Base-by-base conservation (phyloP, 2,797 vertebrate genomes). In the Acomys russatus region DNA sequence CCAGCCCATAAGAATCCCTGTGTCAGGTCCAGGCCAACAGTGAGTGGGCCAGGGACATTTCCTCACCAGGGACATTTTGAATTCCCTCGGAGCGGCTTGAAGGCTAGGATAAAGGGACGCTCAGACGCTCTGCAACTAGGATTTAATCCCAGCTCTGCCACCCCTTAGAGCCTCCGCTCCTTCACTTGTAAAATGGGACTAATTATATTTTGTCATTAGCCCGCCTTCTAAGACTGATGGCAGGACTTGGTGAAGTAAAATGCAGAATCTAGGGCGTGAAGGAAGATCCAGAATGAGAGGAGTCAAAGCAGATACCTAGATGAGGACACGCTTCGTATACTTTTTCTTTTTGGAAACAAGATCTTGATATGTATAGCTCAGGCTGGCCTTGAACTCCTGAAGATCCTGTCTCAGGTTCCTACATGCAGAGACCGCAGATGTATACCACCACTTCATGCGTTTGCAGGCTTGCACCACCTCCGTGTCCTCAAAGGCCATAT, bases 91-190 rank as follows among this genome's bases (percentile, higher is more conserved):
- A 83, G 30, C 22, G 76, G 85, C 78, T 95, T 94, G 33, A 35
- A 80, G 49, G n/a, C 93, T 93, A 88, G 20, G 28, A 22, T 71
- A 90, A 93, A 83, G 22, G 3, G 20, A 66, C 2, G 1, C 33
- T 56, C 23, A 71, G 68, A 68, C 28, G 18, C 49, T 35, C 49
- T 30, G 63, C 38, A 82, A 63, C 56, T 22, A 30, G 35, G 73
- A 15, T n/a, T 82, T 56, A 89, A 9, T 66, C 56, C 15, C 30
- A 33, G 76, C 30, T 93, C 68, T 87, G 56, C 83, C 88, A 78
- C 23, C 61, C 38, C 28, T 35, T 70, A 51, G 23, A 93, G 66
- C 44, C 82, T 94, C n/a, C 54, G 51, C 92, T 96, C 93, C 94
- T 91, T 91, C 74, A 83, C 35, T 76, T 88, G 38, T 76, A 89